Percentiles rank a stretch among this genome's conserved stretches.
These are phyloP conservation scores for Formicarius rufipectus DNA, from an alignment of 2,113 vertebrate species.

Conservation along the genomic window DNA sequence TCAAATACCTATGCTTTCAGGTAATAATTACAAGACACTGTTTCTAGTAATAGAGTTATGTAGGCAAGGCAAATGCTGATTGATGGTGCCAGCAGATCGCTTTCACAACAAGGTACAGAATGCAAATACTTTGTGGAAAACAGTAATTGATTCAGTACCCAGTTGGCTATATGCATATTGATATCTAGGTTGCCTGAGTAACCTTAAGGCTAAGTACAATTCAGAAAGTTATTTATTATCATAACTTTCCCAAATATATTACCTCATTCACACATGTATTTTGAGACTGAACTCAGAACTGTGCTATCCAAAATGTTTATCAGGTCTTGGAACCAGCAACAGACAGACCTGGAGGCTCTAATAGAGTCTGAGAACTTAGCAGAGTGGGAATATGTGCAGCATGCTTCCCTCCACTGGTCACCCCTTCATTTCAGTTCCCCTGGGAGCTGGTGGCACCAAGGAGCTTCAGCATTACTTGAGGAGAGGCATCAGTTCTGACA, in stretches of 20 bases:
- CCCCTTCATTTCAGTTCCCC: neutral
- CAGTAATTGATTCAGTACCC: slow-evolving; percentile 2
- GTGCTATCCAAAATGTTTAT: neutral
- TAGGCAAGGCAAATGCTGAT: neutral
- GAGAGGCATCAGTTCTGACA: neutral
- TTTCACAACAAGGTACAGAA: slow-evolving; percentile 1
- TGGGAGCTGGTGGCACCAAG: neutral
- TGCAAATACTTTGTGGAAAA: slow-evolving; percentile 30
- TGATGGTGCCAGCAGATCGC: slow-evolving; percentile 4
- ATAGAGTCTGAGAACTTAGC: neutral
- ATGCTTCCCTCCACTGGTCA: neutral
- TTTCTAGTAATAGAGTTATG: neutral
- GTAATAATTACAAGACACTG: neutral
- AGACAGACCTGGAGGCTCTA: neutral
- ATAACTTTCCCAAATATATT: neutral
- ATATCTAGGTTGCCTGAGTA: slow-evolving; percentile 29
- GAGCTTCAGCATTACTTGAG: neutral
- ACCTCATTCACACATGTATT: neutral
- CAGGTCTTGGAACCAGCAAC: neutral
- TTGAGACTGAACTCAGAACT: neutral
- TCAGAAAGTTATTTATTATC: neutral
- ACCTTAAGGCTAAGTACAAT: neutral
- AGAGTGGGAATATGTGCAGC: neutral
- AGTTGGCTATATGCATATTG: neutral
- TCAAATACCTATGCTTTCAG: neutral